Base-by-base conservation (phyloP, 2,888 invertebrate genomes). In the Morpho deidamia region DNA sequence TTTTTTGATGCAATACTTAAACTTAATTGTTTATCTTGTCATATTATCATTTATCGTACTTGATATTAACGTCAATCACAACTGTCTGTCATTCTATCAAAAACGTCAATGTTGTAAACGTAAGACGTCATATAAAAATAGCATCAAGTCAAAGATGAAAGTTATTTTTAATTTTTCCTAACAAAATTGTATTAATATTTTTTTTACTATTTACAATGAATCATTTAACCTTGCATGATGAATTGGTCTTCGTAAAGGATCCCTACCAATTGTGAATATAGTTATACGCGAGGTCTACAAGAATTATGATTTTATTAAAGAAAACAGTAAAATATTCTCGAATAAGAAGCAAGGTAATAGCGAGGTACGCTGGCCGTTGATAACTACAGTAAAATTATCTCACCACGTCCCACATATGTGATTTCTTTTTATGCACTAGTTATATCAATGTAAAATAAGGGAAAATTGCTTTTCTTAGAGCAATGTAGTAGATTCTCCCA, bases 251-350 rank as follows among this genome's bases (percentile, higher is more conserved):
- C 62, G 64, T 61, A 59, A 72, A 70, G 58, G 69, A 66, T 68
- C 70, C 66, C 63, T 56, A 58, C 63, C 66, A 60, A 43, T 55
- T 60, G 71, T 72, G 72, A 69, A 66, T 64, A 61, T 68, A 65
- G 68, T 71, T 70, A 61, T 65, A 72, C 68, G 58, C 67, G 71
- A 69, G 73, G 71, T 76, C 76, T 74, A 74, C 70, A 72, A 78
- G 81, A 86, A 88, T 82, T 85, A 88, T 88, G 88, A 80, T 82
- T 85, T 72, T 82, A 78, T 60, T 76, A 83, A 81, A 74, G 84
- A 78, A 83, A 81, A 81, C 74, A 72, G 73, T 78, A 76, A 72
- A 71, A 75, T 76, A 78, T 75, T 81, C 73, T 78, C 76, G 71
- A 76, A 69, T 78, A 80, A 68, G 74, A 81, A 81, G 74, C 77